phyloP scores from a whole-genome alignment of 2,888 invertebrate genomes.

The Eulithis testata region DNA sequence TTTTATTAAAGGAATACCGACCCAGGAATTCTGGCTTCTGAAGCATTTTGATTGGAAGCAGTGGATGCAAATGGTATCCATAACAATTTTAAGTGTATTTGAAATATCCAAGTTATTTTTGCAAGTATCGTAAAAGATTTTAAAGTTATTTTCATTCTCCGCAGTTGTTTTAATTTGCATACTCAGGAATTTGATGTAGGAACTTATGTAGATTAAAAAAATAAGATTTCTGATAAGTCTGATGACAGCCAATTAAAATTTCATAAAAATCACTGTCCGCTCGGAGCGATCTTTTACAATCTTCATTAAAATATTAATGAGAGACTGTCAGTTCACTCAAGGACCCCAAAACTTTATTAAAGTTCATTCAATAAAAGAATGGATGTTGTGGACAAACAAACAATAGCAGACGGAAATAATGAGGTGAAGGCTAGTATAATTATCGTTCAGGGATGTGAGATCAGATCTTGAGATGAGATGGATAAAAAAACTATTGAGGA shows the following conservation, averaged over 20 bases:
- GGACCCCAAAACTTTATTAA: constrained; percentile 29
- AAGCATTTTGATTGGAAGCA: constrained; percentile 23
- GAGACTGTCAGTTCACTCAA: constrained; percentile 25
- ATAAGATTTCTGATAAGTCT: constrained; percentile 15
- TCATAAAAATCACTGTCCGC: constrained; percentile 21
- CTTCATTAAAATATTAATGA: constrained; percentile 29
- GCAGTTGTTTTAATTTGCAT: constrained; percentile 10
- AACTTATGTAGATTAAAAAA: constrained; percentile 21
- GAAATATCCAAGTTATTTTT: constrained; percentile 1
- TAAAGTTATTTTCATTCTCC: background rate
- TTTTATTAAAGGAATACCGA: constrained; percentile 21
- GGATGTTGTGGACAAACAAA: constrained; percentile 35
- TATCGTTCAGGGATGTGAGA: constrained; percentile 33
- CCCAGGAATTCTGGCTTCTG: constrained; percentile 4
- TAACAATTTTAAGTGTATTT: constrained; percentile 7
- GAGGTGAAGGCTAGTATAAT: constrained; percentile 41
- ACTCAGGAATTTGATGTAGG: constrained; percentile 18
- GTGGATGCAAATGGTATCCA: constrained; percentile 14
- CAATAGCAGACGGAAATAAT: constrained; percentile 37
- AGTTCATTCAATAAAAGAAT: constrained; percentile 32
- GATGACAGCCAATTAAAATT: constrained; percentile 23
- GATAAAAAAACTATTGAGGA: constrained; percentile 9
- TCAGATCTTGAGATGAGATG: constrained; percentile 1
- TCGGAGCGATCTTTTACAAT: constrained; percentile 21
- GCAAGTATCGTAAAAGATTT: constrained; percentile 6